A percentile compares a stretch with the other conserved stretches of the same genome.
phyloP scores from a whole-genome alignment of 2,113 vertebrate species.

The Paratilapia polleni region DNA sequence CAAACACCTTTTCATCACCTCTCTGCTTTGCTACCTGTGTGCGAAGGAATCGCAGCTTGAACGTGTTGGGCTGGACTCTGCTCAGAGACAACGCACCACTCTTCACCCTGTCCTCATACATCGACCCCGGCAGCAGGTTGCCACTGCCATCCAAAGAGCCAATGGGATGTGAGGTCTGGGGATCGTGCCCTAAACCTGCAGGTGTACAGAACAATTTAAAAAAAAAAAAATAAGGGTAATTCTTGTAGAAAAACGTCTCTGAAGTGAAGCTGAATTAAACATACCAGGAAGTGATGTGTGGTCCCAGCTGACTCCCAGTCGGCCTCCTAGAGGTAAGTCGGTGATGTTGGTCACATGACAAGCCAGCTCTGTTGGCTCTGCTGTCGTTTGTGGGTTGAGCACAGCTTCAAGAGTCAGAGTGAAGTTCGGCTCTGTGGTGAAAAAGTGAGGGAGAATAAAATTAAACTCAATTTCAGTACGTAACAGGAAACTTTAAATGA shows the following conservation, averaged over 20 bases:
- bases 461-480: neutral
- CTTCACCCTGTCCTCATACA: constrained; percentile 79
- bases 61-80: constrained; percentile 80
- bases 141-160: constrained; percentile 85
- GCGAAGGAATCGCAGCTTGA: constrained; percentile 88
- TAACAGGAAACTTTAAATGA: neutral
- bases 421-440: constrained; percentile 83
- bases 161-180: constrained; percentile 70
- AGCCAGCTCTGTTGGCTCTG: constrained; percentile 86
- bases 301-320: constrained; percentile 87
- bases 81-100: constrained; percentile 84
- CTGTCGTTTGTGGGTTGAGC: constrained; percentile 79
- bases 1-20: neutral
- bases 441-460: neutral
- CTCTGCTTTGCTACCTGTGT: constrained; percentile 70
- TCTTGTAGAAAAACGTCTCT: fast-evolving
- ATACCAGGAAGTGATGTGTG: constrained; percentile 73
- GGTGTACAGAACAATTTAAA: neutral
- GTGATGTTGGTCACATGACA: constrained; percentile 82
- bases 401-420: constrained; percentile 80
- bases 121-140: constrained; percentile 77
- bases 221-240: neutral
- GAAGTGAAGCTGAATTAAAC: neutral
- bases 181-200: constrained; percentile 19
- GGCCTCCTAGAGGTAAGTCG: constrained; percentile 62